Percentiles rank a stretch among this genome's conserved stretches.
phyloP scores from a whole-genome alignment of 1,140 invertebrate genomes.

The Lethocerus indicus region DNA sequence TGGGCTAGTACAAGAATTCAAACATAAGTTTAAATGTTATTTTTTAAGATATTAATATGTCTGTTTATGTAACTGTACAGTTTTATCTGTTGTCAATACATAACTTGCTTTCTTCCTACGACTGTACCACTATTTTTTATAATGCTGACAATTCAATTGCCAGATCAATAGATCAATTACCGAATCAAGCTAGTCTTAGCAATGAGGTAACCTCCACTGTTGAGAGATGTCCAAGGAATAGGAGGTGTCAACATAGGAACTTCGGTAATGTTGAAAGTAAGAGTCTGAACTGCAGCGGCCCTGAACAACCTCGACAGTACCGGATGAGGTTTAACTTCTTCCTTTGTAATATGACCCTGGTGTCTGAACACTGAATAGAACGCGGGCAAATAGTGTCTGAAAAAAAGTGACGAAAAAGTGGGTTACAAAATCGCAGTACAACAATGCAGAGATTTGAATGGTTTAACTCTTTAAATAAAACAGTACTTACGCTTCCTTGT shows the following conservation, averaged over 20 bases:
- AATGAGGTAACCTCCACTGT: conserved; percentile 59
- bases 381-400: conserved; percentile 42
- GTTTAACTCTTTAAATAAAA: too few relatives aligned
- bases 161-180: too few relatives aligned
- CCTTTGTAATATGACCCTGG: conserved; percentile 39
- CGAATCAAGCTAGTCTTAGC: conserved; percentile 46
- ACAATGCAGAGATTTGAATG: too few relatives aligned
- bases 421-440: too few relatives aligned
- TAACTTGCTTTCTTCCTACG: too few relatives aligned
- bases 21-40: too few relatives aligned
- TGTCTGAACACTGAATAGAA: conserved; percentile 66
- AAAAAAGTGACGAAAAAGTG: conserved; percentile 12
- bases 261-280: conserved; percentile 50
- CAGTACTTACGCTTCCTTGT: conserved; percentile 24
- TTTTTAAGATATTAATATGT: too few relatives aligned
- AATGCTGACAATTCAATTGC: too few relatives aligned
- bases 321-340: conserved; percentile 78
- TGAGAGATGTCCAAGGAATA: conserved; percentile 52
- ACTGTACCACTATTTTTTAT: too few relatives aligned
- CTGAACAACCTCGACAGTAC: conserved; percentile 43
- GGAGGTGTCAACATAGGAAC: conserved; percentile 66
- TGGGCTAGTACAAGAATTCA: too few relatives aligned
- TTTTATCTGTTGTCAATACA: too few relatives aligned
- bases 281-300: conserved; percentile 39
- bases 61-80: too few relatives aligned